Evolutionary conservation across 2,797 vertebrate genomes (phyloP), one percentile per base, ranked within the genome.

Genomic region (Sphaeramia orbicularis): DNA sequence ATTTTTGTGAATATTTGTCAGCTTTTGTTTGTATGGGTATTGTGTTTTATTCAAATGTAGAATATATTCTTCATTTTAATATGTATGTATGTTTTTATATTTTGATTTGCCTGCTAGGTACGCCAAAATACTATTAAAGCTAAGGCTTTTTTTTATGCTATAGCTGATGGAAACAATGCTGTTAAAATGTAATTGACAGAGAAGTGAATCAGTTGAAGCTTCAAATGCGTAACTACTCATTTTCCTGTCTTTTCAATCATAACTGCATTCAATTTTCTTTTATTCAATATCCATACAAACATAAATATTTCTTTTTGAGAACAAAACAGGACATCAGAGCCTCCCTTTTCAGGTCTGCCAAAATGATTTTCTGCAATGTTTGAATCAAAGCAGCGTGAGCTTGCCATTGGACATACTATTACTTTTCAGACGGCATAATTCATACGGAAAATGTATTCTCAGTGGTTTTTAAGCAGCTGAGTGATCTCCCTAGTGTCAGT

Each of bases 401-500:
- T 47, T 44, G 21, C 65, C 10, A 53, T 35, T 73, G 43, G 41
- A 58, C 35, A 48, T 55, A 19, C 66, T 56, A 44, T 73, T 43
- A 21, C 30, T 47, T 74, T 18, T 69, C 19, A 60, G 60, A 53
- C 13, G 52, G 30, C 51, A 72, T 70, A 53, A 56, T 65, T 78
- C 49, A 64, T 44, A 7, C 27, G 58, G n/a, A 52, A 19, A 63
- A 45, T 51, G 7, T 0, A 42, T 64, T 44, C 65, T 63, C 30
- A 47, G 27, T 51, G 53, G 24, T 24, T 69, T 40, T 14, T 60
- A 6, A 19, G 35, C 21, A 37, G 37, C 50, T 24, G 10, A 64
- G 36, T 66, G 1, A 40, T 75, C 66, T 37, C 16, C 19, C 14
- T 5, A 42, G 13, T 56, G 45, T 50, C 51, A 51, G 48, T 52